phyloP scores from a whole-genome alignment of 2,888 invertebrate genomes.

The Physocephala rufipes region DNA sequence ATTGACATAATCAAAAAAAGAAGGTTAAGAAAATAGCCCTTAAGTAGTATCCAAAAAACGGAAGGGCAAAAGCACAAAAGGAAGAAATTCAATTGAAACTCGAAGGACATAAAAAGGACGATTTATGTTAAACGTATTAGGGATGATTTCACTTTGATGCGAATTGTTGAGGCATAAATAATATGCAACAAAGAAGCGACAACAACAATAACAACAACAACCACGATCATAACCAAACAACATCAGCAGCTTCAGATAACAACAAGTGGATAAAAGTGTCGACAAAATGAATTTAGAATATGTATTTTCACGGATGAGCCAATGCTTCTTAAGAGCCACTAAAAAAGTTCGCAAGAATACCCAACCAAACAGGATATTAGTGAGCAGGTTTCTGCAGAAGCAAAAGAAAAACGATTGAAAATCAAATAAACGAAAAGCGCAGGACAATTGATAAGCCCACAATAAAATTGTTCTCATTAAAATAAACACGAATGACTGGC shows the following conservation, averaged over 20 bases:
- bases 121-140: constrained; percentile 37
- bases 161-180: constrained; percentile 32
- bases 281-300: constrained; percentile 9
- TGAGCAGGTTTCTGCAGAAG: not conserved
- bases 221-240: constrained; percentile 17
- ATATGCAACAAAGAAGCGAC: constrained; percentile 15
- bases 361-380: not conserved
- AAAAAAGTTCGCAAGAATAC: constrained; percentile 1
- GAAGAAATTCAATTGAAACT: not conserved
- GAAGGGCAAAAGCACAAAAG: not conserved
- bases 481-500: constrained; percentile 26
- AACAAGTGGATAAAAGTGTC: not conserved
- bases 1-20: not conserved
- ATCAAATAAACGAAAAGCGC: not conserved
- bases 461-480: constrained; percentile 26
- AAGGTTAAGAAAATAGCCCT: not conserved
- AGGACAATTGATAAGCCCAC: not conserved
- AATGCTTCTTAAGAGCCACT: not conserved
- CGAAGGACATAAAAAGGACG: constrained; percentile 33
- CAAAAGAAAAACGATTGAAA: not conserved
- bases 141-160: constrained; percentile 31
- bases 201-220: constrained; percentile 5
- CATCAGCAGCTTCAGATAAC: constrained; percentile 2
- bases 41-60: constrained; percentile 4
- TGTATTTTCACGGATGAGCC: not conserved